Evolutionary conservation across 2,113 vertebrate genomes (phyloP).

Genomic region (Campylomormyrus numenius): DNA sequence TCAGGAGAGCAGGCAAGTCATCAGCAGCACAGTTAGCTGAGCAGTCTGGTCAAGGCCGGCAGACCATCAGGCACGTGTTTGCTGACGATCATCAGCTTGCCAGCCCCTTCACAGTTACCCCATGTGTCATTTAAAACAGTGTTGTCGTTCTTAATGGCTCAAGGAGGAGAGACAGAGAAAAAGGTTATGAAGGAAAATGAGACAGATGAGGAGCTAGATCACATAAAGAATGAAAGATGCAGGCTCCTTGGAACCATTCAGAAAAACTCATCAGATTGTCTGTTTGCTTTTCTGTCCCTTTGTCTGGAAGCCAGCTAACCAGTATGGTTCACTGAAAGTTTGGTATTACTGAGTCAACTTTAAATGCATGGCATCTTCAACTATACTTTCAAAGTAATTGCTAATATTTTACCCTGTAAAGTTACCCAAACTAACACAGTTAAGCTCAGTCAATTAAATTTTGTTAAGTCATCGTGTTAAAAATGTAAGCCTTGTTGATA

Average conservation of each 20-base stretch:
- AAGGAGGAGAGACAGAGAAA: neutral
- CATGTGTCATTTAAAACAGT: neutral
- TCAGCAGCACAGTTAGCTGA: neutral
- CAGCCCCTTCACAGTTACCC: neutral
- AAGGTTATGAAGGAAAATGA: neutral
- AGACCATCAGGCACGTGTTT: neutral
- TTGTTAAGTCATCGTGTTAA: neutral
- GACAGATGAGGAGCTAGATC: neutral
- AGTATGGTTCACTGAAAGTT: neutral
- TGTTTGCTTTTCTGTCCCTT: neutral
- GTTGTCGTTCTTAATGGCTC: neutral
- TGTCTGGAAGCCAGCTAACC: neutral
- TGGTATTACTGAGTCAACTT: neutral
- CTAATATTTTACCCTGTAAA: neutral
- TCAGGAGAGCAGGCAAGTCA: neutral
- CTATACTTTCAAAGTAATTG: neutral
- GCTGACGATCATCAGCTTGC: neutral
- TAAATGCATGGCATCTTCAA: neutral
- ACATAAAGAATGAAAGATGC: neutral
- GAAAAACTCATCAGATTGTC: neutral
- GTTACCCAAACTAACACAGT: neutral
- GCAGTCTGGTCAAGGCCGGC: neutral
- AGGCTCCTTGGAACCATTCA: neutral
- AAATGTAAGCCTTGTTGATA: neutral
- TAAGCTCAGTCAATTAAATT: neutral